A percentile compares a stretch with the other conserved stretches of the same genome.
These are phyloP conservation scores for Anneissia japonica DNA, from an alignment of 35 echinoderm and acorn worm genomes.

Conservation along the genomic window DNA sequence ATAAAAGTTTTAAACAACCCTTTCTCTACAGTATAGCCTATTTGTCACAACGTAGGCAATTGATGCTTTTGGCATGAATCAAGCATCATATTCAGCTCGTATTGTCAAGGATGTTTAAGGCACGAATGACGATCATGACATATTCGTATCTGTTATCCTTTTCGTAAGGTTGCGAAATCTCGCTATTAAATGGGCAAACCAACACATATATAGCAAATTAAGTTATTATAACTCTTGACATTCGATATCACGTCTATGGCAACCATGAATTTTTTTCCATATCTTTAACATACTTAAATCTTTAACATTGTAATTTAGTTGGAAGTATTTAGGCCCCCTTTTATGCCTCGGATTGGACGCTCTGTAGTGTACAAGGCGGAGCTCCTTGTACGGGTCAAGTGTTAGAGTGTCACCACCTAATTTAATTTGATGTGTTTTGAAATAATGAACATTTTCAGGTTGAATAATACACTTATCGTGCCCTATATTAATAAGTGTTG, in stretches of 20 bases:
- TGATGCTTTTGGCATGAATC: too few relatives aligned
- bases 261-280: slow-evolving; percentile 58
- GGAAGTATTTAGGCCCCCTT: too few relatives aligned
- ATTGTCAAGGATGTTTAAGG: too few relatives aligned
- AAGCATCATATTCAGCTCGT: too few relatives aligned
- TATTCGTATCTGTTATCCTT: too few relatives aligned
- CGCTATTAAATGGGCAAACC: too few relatives aligned
- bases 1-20: too few relatives aligned
- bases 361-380: slow-evolving; percentile 77
- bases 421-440: slow-evolving; percentile 85
- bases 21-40: too few relatives aligned
- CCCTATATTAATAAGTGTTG: slow-evolving; percentile 62
- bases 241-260: not conserved
- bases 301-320: slow-evolving; percentile 52
- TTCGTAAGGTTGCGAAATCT: too few relatives aligned
- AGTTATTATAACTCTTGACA: not conserved
- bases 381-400: slow-evolving; percentile 55
- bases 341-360: slow-evolving; percentile 69
- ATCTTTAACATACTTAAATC: slow-evolving; percentile 62
- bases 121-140: too few relatives aligned
- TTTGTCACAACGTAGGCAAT: too few relatives aligned
- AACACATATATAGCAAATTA: too few relatives aligned
- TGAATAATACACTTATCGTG: slow-evolving; percentile 78
- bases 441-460: slow-evolving; percentile 71
- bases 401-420: slow-evolving; percentile 74